Evolutionary conservation across 2,797 vertebrate genomes (phyloP), one percentile per base, ranked within the genome.

Genomic region (Pangasius krempfi): DNA sequence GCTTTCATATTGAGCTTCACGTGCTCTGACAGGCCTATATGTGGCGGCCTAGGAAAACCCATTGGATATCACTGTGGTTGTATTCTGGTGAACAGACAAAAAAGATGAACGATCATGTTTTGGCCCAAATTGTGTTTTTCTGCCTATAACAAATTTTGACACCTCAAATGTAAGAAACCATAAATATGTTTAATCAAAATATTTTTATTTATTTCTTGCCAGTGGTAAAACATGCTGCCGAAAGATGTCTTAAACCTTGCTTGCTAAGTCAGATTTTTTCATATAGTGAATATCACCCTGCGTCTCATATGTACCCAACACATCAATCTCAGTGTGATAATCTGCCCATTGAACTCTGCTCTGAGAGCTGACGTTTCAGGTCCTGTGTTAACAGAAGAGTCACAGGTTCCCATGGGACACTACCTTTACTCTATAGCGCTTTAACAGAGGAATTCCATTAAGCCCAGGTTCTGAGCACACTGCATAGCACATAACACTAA

Each of bases 391-490:
- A 88, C 66, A 54, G 88, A 73, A 70, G 73, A 78, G 83, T 88
- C 73, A 78, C 79, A 56, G 86, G 81, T 84, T 88, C 86, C 87
- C 84, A 50, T 76, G 80, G 88, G 84, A 88, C 62, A 25, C 80
- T 73, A 47, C 72, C 83, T 89, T 70, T 76, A 52, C 60, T 87
- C 85, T 76, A 30, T 70, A 84, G 72, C 22, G 33, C 54, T 60
- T 40, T 90, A 85, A 87, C 84, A 62, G 82, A 68, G 60, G 73
- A 86, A 86, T 86, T 89, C 62, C 85, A 87, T 88, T 89, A 90
- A 86, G 52, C 44, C 22, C 79, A 25, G 52, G 33, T 54, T 79
- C 5, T 10, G 33, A 64, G 54, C 37, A 58, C 73, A n/a, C 20
- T n/a, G 37, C 85, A 54, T 33, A 33, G 70, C 78, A 52, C 68